Conservation (phyloP, 1,140 invertebrate genomes). For the Harpegnathos saltator region DNA sequence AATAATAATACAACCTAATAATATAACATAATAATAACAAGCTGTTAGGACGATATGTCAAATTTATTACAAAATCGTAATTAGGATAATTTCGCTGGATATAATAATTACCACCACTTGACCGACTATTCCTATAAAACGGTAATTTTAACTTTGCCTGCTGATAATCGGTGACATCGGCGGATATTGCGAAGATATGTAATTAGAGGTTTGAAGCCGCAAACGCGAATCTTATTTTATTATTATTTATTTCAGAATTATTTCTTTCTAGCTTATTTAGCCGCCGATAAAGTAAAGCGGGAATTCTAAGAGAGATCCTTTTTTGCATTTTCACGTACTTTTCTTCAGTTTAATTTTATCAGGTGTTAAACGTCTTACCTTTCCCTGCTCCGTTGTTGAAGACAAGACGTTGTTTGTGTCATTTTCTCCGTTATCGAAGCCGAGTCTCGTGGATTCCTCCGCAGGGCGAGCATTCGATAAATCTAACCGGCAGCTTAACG, state of each 20-base stretch:
- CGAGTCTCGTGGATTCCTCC: conserved; percentile 76
- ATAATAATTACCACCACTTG: conserved; percentile 81
- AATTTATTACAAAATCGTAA: too few relatives aligned
- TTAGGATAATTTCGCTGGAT: conserved; percentile 4
- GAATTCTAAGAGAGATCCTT: background rate
- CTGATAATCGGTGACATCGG: background rate
- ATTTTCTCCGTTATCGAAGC: conserved; percentile 59
- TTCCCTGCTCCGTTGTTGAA: conserved; percentile 73
- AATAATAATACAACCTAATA: too few relatives aligned
- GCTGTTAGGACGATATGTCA: too few relatives aligned
- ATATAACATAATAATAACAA: too few relatives aligned
- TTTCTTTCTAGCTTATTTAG: background rate
- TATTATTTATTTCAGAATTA: background rate
- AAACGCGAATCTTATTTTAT: background rate
- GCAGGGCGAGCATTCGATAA: conserved; percentile 61
- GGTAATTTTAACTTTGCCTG: conserved; percentile 68
- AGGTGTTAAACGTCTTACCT: conserved; percentile 71
- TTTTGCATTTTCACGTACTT: too few relatives aligned
- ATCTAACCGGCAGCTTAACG: conserved; percentile 4
- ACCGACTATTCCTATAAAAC: conserved; percentile 82
- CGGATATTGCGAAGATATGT: conserved; percentile 1
- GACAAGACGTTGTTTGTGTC: conserved; percentile 32
- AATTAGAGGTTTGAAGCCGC: conserved; percentile 26
- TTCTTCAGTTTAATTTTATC: background rate
- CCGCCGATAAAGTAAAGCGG: background rate